phyloP scores from a whole-genome alignment of 2,113 vertebrate species.

The Theristicus caerulescens region DNA sequence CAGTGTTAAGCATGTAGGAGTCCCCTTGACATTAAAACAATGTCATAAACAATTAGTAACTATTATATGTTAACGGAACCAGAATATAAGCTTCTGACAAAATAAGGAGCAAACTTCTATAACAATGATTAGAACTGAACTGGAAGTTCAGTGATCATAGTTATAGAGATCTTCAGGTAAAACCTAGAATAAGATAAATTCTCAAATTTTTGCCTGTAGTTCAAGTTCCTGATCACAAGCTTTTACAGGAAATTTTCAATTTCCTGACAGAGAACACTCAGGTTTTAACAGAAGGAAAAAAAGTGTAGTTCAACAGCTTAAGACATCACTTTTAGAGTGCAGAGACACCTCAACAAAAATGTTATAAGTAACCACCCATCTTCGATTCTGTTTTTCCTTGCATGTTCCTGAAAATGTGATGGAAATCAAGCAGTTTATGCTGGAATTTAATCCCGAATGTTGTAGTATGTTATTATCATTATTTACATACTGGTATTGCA shows the following conservation, averaged over 20 bases:
- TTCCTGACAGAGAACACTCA: background rate
- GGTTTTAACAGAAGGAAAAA: background rate
- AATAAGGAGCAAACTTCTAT: background rate
- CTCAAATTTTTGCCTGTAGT: background rate
- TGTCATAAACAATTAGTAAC: background rate
- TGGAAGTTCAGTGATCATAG: background rate
- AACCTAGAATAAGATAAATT: background rate
- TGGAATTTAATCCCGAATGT: background rate
- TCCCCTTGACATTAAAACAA: background rate
- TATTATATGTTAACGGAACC: background rate
- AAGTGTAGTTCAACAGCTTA: background rate
- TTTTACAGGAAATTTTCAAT: background rate
- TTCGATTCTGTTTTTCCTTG: background rate
- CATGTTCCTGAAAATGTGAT: background rate
- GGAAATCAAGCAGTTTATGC: conserved; percentile 7
- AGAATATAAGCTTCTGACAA: background rate
- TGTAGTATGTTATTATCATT: background rate
- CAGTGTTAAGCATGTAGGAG: background rate
- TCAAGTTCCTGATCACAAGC: background rate
- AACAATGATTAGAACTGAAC: background rate
- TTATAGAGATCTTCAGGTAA: background rate
- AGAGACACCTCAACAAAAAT: background rate
- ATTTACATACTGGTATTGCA: background rate
- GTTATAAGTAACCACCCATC: background rate
- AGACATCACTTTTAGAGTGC: conserved; percentile 8